These are phyloP conservation scores for Tapirus terrestris DNA, from an alignment of 2,113 vertebrate species.

Conservation along the genomic window DNA sequence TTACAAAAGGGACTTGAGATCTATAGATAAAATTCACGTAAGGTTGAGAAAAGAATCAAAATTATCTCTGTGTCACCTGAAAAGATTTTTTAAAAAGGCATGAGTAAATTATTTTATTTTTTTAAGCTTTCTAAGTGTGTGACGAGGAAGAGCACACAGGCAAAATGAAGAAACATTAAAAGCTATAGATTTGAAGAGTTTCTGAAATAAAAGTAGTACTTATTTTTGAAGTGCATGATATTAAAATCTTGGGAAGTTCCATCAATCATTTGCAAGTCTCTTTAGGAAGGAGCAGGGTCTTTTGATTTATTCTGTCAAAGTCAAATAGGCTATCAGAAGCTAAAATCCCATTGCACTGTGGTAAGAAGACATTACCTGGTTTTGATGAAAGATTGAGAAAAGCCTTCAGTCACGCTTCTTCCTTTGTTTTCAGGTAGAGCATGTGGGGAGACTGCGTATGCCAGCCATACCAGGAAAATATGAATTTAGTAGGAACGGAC, in stretches of 20 bases:
- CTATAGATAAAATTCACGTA: background rate
- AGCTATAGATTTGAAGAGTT: background rate
- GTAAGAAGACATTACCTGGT: background rate
- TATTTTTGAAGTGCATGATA: background rate
- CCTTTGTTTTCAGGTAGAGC: background rate
- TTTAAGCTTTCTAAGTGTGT: background rate
- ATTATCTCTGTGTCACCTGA: background rate
- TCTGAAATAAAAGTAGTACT: background rate
- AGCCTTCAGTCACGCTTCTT: fast-evolving
- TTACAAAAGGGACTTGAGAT: background rate
- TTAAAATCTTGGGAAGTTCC: conserved; percentile 1
- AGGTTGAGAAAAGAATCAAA: background rate
- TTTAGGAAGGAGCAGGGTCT: background rate
- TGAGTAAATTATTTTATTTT: background rate
- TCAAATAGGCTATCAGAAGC: background rate
- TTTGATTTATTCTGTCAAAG: conserved; percentile 36
- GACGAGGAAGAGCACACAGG: background rate
- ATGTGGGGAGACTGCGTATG: background rate
- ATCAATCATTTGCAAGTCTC: background rate
- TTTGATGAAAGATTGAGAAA: background rate
- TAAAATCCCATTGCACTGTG: background rate
- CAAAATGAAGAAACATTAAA: background rate
- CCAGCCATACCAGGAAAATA: background rate
- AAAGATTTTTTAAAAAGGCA: background rate
- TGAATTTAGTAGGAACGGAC: background rate